Evolutionary conservation across 2,113 vertebrate genomes (phyloP).

Genomic region (Petroica traversi): DNA sequence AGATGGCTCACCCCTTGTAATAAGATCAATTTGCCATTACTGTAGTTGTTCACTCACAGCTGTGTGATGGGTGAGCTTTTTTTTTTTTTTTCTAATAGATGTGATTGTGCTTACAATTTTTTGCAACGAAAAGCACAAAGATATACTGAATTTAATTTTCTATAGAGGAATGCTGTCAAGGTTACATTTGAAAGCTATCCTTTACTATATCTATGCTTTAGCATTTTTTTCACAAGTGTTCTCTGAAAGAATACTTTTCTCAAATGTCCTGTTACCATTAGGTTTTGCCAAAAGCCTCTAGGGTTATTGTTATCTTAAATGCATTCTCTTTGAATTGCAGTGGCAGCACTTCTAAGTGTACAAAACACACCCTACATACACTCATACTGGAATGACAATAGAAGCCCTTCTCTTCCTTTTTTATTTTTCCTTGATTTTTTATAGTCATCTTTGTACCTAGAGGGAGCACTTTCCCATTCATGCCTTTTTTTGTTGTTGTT

Average conservation of each 20-base stretch:
- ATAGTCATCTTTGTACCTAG: background rate
- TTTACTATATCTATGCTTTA: background rate
- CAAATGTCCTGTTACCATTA: background rate
- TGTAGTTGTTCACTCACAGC: background rate
- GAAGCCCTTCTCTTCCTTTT: background rate
- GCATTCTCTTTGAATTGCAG: background rate
- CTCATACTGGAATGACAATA: background rate
- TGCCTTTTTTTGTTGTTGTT: background rate
- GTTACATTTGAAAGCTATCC: background rate
- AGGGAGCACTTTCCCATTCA: background rate
- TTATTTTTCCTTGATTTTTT: background rate
- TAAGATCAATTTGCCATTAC: background rate
- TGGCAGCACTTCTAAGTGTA: background rate
- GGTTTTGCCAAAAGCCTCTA: background rate
- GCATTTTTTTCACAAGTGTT: background rate
- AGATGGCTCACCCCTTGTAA: background rate
- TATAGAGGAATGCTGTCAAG: background rate
- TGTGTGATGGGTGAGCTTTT: background rate
- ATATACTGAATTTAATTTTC: background rate
- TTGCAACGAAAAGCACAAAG: background rate
- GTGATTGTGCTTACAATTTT: background rate
- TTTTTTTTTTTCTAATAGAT: background rate
- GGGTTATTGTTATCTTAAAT: background rate
- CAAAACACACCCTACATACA: background rate
- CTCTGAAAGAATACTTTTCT: background rate